These are phyloP conservation scores for Eremophila alpestris DNA, from an alignment of 2,797 vertebrate species.

Conservation along the genomic window DNA sequence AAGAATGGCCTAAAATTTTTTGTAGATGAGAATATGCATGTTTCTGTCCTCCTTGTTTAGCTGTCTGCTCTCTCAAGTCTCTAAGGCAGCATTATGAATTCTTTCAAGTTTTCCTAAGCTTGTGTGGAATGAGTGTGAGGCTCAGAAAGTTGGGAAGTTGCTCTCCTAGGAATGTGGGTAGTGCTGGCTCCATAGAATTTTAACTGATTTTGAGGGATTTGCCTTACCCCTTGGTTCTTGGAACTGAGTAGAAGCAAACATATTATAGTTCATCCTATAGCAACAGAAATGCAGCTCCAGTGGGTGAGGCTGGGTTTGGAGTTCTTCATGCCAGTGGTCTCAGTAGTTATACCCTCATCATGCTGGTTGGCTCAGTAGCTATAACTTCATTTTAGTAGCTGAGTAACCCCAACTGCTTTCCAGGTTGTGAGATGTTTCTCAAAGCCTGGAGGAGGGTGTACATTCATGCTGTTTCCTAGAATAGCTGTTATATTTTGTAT, in stretches of 20 bases:
- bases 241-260: not conserved
- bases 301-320: not conserved
- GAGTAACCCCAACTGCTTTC: not conserved
- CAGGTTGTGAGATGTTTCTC: not conserved
- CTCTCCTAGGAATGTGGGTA: not conserved
- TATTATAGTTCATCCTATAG: not conserved
- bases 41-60: fast-evolving
- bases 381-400: not conserved
- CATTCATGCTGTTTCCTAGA: not conserved
- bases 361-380: not conserved
- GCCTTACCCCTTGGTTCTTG: not conserved
- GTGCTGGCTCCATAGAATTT: not conserved
- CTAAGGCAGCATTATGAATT: not conserved
- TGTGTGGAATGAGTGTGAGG: not conserved
- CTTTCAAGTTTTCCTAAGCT: not conserved
- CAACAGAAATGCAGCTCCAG: not conserved
- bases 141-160: not conserved
- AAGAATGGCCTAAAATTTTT: not conserved
- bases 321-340: not conserved
- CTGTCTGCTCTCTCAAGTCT: not conserved
- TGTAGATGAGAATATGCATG: not conserved
- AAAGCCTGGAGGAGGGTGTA: not conserved
- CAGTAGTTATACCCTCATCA: not conserved
- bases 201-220: not conserved
- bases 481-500: not conserved